These are phyloP conservation scores for Portunus trituberculatus DNA, from an alignment of 1,140 invertebrate species.

Conservation along the genomic window DNA sequence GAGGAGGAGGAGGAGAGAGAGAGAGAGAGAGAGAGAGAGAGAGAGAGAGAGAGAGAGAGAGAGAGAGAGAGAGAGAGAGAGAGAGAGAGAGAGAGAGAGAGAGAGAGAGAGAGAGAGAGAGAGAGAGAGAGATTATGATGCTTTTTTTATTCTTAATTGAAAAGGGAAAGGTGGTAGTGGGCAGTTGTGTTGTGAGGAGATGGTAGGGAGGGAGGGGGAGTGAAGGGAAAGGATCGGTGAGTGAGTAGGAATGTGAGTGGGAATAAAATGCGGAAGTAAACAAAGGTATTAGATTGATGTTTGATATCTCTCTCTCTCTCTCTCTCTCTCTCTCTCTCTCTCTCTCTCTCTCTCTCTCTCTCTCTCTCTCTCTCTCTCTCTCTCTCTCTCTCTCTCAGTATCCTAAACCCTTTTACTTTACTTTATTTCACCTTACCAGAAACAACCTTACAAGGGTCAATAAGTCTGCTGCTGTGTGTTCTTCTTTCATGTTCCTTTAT, in stretches of 20 bases:
- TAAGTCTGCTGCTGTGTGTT: background rate
- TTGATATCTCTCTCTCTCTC: conserved; percentile 36
- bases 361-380: conserved; percentile 53
- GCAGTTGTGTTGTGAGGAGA: background rate
- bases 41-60: background rate
- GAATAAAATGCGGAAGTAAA: conserved; percentile 8
- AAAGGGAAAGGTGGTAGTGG: background rate
- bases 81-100: conserved; percentile 29
- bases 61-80: background rate
- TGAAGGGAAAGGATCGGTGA: background rate
- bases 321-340: conserved; percentile 58
- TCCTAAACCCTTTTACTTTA: background rate
- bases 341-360: conserved; percentile 58
- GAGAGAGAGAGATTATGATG: background rate
- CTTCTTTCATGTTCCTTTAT: background rate
- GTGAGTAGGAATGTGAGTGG: background rate
- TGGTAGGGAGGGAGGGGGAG: background rate
- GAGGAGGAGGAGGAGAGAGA: background rate
- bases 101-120: conserved; percentile 27
- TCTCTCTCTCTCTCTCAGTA: conserved; percentile 29
- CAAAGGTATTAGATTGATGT: background rate
- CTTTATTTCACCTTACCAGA: no score
- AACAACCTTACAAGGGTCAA: no score
- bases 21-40: background rate
- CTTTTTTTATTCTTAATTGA: background rate